A percentile compares a stretch with the other conserved stretches of the same genome.
Evolutionary conservation across 2,797 vertebrate species (phyloP).

Genomic region (Pantherophis vulpinus): DNA sequence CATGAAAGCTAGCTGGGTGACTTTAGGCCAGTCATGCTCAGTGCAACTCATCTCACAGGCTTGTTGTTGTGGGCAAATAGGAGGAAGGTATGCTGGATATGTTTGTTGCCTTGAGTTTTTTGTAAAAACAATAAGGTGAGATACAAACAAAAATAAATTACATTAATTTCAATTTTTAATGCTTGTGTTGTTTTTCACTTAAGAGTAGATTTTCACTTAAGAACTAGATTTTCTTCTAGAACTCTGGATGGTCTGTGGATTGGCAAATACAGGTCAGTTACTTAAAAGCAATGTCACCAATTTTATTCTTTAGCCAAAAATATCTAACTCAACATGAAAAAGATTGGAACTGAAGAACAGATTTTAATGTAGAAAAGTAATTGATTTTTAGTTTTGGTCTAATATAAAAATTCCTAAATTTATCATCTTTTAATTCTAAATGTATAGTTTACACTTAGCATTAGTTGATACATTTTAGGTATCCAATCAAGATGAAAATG

Average conservation of each 20-base stretch:
- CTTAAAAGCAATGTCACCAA: not conserved
- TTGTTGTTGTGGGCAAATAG: not conserved
- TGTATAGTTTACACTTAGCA: not conserved
- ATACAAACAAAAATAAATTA: not conserved
- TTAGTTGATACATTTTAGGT: not conserved
- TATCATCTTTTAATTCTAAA: not conserved
- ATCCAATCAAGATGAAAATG: not conserved
- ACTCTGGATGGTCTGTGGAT: not conserved
- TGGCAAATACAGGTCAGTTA: not conserved
- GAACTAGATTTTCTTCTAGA: not conserved
- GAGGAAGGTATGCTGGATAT: not conserved
- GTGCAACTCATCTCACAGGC: not conserved
- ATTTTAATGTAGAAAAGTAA: not conserved
- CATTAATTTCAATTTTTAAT: not conserved
- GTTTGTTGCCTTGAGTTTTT: not conserved
- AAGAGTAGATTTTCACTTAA: not conserved
- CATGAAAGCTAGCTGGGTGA: not conserved
- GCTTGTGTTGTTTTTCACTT: not conserved
- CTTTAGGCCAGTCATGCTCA: not conserved
- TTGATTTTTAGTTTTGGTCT: not conserved
- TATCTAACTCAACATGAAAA: not conserved
- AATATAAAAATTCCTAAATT: not conserved
- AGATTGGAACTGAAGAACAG: not conserved
- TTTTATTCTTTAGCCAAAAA: not conserved
- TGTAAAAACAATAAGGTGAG: not conserved